These are phyloP conservation scores for Heterodera carotae DNA, from an alignment of 1,140 invertebrate genomes.

Conservation along the genomic window DNA sequence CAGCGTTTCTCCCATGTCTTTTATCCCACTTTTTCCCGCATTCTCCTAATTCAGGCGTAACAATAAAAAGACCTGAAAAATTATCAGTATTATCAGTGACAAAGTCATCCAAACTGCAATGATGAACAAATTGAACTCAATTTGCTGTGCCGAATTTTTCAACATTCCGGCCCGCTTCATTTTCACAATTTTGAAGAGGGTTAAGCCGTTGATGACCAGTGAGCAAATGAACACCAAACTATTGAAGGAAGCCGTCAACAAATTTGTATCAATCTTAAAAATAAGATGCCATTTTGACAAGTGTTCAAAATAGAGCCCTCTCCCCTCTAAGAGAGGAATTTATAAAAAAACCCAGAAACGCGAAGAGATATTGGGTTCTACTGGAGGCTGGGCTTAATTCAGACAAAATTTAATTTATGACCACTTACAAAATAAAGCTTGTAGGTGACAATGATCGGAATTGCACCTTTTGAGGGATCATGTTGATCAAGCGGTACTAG, in stretches of 20 bases:
- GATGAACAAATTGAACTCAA: background rate
- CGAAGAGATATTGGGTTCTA: too few species aligned
- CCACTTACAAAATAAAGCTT: background rate
- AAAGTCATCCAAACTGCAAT: background rate
- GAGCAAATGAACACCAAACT: background rate
- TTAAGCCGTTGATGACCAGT: background rate
- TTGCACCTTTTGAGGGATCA: background rate
- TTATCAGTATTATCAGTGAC: background rate
- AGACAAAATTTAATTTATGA: background rate
- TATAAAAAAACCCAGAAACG: too few species aligned
- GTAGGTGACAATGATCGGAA: slow-evolving; percentile 1
- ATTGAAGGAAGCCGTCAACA: background rate
- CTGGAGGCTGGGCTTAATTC: too few species aligned
- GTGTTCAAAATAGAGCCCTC: too few species aligned
- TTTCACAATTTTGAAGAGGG: background rate
- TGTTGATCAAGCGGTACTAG: background rate
- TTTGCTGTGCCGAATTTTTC: background rate
- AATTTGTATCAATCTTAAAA: background rate
- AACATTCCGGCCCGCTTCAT: background rate
- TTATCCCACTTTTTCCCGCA: too few species aligned
- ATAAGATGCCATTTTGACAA: background rate
- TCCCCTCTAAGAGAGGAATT: too few species aligned
- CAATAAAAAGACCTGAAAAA: slow-evolving; percentile 6
- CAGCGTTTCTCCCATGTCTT: too few species aligned
- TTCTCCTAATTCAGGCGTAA: too few species aligned